Base-by-base conservation (phyloP, 1,140 invertebrate species). In the Phenacoccus solenopsis region DNA sequence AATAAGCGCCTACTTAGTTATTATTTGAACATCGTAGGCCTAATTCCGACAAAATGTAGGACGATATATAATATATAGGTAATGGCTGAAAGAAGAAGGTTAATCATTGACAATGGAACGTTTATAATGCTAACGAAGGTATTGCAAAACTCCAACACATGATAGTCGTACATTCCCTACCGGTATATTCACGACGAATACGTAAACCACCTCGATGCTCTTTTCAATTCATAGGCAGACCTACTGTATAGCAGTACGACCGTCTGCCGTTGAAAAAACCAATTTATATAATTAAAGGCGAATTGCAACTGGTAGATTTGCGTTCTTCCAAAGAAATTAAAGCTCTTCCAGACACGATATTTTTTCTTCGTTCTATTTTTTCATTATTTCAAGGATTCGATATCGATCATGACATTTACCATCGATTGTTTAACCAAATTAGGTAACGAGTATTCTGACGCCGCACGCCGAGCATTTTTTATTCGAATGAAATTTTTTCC, bases 31-130 rank as follows among this genome's bases (percentile, higher is more conserved):
- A 49, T 49, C 38, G 38, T 49, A 49, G 38, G 38, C 38, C 16
- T 49, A 49, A 49, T 49, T 49, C 20, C 20, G 38, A 49, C 38
- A 49, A 49, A 49, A 49, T 49, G 5, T 49, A 49, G 38, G 38
- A 49, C 38, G 38, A 49, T 16, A 49, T 16, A 49, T 49, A 49
- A 49, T 49, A 49, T 9, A n/a, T n/a, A n/a, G n/a, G 5, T 13
- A 9, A 49, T 49, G 20, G 38, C 20, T 49, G 3, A n/a, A 49
- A 49, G 16, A 49, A 49, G 38, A 49, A 49, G 38, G 38, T 49
- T 49, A 49, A 49, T 49, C 38, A 49, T 49, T 49, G 38, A 49
- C 38, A 49, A 49, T 49, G 38, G 38, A 49, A 49, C 38, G 38
- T 49, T n/a, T 49, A 49, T n/a, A 49, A 49, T 49, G 16, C 38